phyloP scores from a whole-genome alignment of 2,888 invertebrate species.

The Tenthredo amoena region DNA sequence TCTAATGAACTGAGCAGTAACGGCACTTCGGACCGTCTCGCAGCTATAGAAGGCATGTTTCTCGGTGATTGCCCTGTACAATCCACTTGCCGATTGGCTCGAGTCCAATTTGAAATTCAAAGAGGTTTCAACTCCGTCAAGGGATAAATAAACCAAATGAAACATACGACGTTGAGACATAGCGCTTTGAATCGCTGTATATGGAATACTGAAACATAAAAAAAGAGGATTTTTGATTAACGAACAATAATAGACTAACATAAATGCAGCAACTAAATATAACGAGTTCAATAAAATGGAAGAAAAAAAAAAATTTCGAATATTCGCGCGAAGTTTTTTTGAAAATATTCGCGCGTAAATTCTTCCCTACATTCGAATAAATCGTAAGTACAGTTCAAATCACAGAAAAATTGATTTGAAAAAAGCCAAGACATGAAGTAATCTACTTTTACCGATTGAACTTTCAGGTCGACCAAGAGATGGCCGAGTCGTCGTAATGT shows the following conservation, averaged over 20 bases:
- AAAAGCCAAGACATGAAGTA: slow-evolving; percentile 1
- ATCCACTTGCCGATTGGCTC: slow-evolving; percentile 89
- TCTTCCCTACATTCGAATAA: not conserved
- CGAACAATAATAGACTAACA: not conserved
- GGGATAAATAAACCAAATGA: slow-evolving; percentile 86
- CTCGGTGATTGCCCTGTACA: slow-evolving; percentile 93
- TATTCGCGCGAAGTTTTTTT: not conserved
- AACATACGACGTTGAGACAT: slow-evolving; percentile 88
- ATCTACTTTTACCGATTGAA: slow-evolving; percentile 3
- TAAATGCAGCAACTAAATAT: slow-evolving; percentile 44
- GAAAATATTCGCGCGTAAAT: not conserved
- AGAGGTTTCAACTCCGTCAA: slow-evolving; percentile 85
- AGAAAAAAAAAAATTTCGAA: slow-evolving; percentile 19
- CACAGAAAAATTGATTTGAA: not conserved
- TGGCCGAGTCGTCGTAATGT: slow-evolving; percentile 1
- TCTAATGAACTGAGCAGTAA: slow-evolving; percentile 93
- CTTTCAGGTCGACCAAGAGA: not conserved
- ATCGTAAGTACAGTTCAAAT: not conserved
- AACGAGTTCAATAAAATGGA: slow-evolving; percentile 48
- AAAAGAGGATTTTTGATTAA: slow-evolving; percentile 64
- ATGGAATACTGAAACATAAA: slow-evolving; percentile 83
- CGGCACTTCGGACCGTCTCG: slow-evolving; percentile 93
- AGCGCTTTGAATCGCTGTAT: slow-evolving; percentile 90
- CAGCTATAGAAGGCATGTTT: slow-evolving; percentile 96
- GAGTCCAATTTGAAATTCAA: slow-evolving; percentile 91